phyloP scores from a whole-genome alignment of 1,140 invertebrate genomes.

The Arion vulgaris region DNA sequence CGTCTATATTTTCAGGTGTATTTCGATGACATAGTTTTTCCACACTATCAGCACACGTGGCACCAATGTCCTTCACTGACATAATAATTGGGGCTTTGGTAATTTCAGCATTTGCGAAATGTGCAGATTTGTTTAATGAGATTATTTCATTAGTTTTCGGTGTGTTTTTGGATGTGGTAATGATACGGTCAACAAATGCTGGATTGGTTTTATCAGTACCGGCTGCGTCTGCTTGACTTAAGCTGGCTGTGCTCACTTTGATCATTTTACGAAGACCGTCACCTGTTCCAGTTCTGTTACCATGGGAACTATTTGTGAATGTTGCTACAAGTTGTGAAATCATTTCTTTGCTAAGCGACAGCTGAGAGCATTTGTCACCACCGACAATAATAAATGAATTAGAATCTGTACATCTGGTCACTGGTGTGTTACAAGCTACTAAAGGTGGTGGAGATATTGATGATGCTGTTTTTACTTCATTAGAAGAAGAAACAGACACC shows the following conservation, averaged over 20 bases:
- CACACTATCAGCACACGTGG: background rate
- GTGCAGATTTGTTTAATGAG: background rate
- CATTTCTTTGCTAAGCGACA: background rate
- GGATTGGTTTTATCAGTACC: background rate
- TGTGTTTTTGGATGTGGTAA: background rate
- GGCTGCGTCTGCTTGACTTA: background rate
- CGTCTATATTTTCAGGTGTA: background rate
- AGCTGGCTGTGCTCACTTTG: background rate
- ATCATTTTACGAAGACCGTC: background rate
- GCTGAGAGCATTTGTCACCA: background rate
- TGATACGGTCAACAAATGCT: background rate
- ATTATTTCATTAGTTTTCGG: background rate
- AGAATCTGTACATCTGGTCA: background rate
- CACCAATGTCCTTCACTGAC: slow-evolving; percentile 10
- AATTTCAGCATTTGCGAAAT: background rate
- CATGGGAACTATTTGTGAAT: background rate
- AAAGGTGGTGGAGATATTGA: background rate
- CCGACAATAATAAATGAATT: background rate
- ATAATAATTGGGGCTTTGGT: background rate
- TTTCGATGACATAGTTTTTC: background rate
- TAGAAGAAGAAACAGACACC: background rate
- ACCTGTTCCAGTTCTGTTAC: background rate
- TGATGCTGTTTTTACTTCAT: background rate
- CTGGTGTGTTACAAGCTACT: background rate
- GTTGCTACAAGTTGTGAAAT: background rate